A percentile compares a stretch with the other conserved stretches of the same genome.
Evolutionary conservation across 53 echinoderm and acorn worm genomes (phyloP).

Genomic region (Zoroaster sp.): DNA sequence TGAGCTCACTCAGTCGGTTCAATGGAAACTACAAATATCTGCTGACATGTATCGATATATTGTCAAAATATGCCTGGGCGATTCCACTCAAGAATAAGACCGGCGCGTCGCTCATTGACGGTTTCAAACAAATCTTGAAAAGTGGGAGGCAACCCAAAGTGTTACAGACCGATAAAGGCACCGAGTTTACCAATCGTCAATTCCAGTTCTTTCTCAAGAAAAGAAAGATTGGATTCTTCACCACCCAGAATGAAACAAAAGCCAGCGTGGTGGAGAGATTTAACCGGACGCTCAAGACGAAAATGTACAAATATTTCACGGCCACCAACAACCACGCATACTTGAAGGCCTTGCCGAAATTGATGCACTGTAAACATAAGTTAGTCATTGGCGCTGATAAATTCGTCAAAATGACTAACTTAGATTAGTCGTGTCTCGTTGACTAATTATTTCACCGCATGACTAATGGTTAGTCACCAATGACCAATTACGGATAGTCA

Average conservation of each 20-base stretch:
- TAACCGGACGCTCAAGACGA: slow-evolving; percentile 23
- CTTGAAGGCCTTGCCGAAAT: background rate
- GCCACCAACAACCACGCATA: slow-evolving; percentile 1
- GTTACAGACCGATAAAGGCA: slow-evolving; percentile 62
- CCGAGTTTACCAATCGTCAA: slow-evolving; percentile 62
- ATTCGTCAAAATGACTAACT: too few species aligned
- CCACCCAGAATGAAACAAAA: slow-evolving; percentile 58
- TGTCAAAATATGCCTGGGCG: slow-evolving; percentile 73
- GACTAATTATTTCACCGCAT: too few species aligned
- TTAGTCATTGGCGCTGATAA: too few species aligned
- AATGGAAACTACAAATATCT: slow-evolving; percentile 55
- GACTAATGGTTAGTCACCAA: too few species aligned
- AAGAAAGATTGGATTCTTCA: slow-evolving; percentile 43
- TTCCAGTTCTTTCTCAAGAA: slow-evolving; percentile 61
- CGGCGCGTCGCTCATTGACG: background rate
- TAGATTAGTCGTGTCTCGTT: too few species aligned
- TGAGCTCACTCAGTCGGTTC: slow-evolving; percentile 5
- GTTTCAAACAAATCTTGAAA: background rate
- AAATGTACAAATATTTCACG: slow-evolving; percentile 54
- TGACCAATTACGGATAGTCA: too few species aligned
- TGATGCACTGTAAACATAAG: too few species aligned
- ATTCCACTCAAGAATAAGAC: slow-evolving; percentile 66
- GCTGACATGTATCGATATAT: slow-evolving; percentile 70
- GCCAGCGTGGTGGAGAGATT: slow-evolving; percentile 55
- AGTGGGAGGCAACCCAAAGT: background rate